A percentile compares a stretch with the other conserved stretches of the same genome.
Evolutionary conservation across 2,797 vertebrate genomes (phyloP).

Genomic region (Mastacembelus armatus): DNA sequence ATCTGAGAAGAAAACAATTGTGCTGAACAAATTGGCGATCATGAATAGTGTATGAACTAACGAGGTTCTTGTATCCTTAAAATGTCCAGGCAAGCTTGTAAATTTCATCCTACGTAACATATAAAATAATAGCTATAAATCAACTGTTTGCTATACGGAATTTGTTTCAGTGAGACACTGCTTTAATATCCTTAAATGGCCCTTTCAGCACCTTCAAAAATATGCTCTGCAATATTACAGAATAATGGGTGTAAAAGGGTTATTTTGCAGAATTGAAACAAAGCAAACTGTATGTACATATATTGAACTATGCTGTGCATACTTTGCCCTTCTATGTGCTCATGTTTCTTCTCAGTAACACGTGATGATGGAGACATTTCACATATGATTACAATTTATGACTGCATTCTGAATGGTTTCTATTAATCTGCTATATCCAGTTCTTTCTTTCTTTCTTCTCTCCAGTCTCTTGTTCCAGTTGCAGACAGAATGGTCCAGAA

Average conservation of each 20-base stretch:
- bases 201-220: not conserved
- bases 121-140: not conserved
- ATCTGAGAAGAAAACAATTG: conserved; percentile 52
- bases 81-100: not conserved
- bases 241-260: not conserved
- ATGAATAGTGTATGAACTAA: not conserved
- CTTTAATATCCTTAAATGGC: not conserved
- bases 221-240: not conserved
- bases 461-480: conserved; percentile 37
- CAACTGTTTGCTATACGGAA: not conserved
- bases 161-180: not conserved
- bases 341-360: conserved; percentile 59
- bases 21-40: not conserved
- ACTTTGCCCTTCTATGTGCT: conserved; percentile 22
- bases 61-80: not conserved
- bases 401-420: conserved; percentile 60
- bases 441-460: conserved; percentile 33
- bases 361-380: conserved; percentile 51
- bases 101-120: not conserved
- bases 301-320: not conserved
- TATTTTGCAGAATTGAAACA: not conserved
- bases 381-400: conserved; percentile 77
- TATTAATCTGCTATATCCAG: conserved; percentile 55
- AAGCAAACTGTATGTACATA: not conserved
- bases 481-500: conserved; percentile 8